phyloP scores from a whole-genome alignment of 2,797 vertebrate genomes.

The Eupleurogrammus muticus region DNA sequence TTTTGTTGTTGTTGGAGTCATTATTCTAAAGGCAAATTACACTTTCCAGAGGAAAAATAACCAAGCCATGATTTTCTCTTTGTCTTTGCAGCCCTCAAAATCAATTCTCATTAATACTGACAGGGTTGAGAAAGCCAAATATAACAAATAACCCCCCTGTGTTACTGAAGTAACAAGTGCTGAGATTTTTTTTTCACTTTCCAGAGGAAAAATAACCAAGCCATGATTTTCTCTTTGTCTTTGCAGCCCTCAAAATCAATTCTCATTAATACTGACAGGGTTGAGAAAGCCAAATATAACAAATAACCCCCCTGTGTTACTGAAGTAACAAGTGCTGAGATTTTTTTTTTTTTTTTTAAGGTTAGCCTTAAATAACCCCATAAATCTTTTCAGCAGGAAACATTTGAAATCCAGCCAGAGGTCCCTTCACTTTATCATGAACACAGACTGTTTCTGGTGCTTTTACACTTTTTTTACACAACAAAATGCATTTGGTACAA shows the following conservation, averaged over 20 bases:
- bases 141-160: background rate
- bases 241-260: conserved; percentile 13
- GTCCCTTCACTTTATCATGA: conserved; percentile 16
- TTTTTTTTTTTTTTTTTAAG: background rate
- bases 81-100: conserved; percentile 6
- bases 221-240: background rate
- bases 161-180: conserved; percentile 8
- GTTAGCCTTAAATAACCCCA: conserved; percentile 2
- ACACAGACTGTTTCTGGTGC: conserved; percentile 4
- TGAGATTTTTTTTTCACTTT: background rate
- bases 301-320: background rate
- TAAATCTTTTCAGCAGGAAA: conserved; percentile 20
- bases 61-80: background rate
- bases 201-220: background rate
- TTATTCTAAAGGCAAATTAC: background rate
- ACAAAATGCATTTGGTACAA: background rate
- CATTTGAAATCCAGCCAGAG: conserved; percentile 7
- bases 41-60: background rate
- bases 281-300: background rate
- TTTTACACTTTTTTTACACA: conserved; percentile 2
- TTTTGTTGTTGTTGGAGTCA: background rate
- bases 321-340: conserved; percentile 11
- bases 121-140: background rate
- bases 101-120: conserved; percentile 21
- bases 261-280: conserved; percentile 10